A percentile compares a stretch with the other conserved stretches of the same genome.
Conservation (phyloP, 2,888 invertebrate species). For the Hecatera dysodea region DNA sequence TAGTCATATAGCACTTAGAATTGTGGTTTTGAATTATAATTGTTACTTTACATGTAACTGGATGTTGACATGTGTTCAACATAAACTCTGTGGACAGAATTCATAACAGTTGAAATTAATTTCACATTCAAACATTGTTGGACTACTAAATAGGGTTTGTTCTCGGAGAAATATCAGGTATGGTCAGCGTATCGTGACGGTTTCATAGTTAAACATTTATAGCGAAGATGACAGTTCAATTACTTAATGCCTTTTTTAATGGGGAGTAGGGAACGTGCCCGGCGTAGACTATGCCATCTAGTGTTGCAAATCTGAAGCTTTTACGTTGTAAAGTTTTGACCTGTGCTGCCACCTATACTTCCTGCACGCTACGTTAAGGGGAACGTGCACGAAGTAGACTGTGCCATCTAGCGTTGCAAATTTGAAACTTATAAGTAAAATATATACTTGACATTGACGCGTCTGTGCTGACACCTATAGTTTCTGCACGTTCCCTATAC, state of each 20-base stretch:
- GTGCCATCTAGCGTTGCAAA: too few species aligned
- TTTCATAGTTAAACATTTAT: neutral
- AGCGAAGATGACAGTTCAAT: slow-evolving; percentile 10
- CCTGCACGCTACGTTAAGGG: too few species aligned
- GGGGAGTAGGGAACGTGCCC: too few species aligned
- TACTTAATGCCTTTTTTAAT: neutral
- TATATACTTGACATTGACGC: too few species aligned
- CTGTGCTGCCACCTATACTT: too few species aligned
- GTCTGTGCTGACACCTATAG: too few species aligned
- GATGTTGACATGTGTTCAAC: slow-evolving; percentile 45
- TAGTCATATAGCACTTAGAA: neutral
- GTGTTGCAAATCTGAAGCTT: too few species aligned
- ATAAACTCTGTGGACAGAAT: slow-evolving; percentile 33
- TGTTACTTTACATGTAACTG: slow-evolving; percentile 17
- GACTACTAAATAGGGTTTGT: slow-evolving; percentile 18
- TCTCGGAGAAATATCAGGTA: slow-evolving; percentile 12
- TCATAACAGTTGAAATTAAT: slow-evolving; percentile 39
- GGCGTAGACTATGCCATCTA: too few species aligned
- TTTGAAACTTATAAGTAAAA: too few species aligned
- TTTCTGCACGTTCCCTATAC: too few species aligned
- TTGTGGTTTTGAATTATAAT: slow-evolving; percentile 41
- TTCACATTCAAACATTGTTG: slow-evolving; percentile 33
- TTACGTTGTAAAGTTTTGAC: neutral
- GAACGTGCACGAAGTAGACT: too few species aligned
- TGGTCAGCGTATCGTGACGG: slow-evolving; percentile 3